A percentile compares a stretch with the other conserved stretches of the same genome.
phyloP scores from a whole-genome alignment of 2,113 vertebrate genomes.

The Fulmarus glacialis region DNA sequence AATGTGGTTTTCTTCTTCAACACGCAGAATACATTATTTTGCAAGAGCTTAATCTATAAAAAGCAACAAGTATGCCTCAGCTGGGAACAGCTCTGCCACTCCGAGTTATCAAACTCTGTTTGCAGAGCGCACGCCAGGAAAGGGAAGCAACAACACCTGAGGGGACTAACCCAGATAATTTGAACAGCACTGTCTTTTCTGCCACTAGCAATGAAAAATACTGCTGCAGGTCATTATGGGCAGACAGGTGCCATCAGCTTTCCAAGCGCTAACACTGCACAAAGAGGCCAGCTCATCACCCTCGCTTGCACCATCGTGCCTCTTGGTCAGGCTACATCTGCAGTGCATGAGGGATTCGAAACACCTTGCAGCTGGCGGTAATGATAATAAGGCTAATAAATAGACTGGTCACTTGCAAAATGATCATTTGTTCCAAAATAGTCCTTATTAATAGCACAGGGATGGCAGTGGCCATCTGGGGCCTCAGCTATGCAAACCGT shows the following conservation, averaged over 20 bases:
- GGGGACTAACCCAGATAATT: conserved; percentile 18
- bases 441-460: conserved; percentile 20
- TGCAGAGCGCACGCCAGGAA: background rate
- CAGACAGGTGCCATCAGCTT: background rate
- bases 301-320: accelerated
- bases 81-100: conserved; percentile 1
- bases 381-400: background rate
- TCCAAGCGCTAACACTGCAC: background rate
- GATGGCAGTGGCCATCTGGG: background rate
- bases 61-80: background rate
- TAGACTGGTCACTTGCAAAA: background rate
- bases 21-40: background rate
- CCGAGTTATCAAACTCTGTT: background rate
- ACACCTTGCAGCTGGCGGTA: conserved; percentile 6
- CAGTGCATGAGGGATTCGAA: accelerated
- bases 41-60: background rate
- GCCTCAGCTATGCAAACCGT: background rate
- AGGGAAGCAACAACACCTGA: background rate
- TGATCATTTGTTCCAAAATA: background rate
- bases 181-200: background rate
- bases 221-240: background rate
- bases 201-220: background rate
- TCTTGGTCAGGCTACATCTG: background rate
- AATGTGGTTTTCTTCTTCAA: background rate
- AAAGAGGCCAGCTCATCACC: background rate